Percentiles rank a stretch among this genome's conserved stretches.
Conservation (phyloP, 2,888 invertebrate genomes). For the Ditula angustiorana region DNA sequence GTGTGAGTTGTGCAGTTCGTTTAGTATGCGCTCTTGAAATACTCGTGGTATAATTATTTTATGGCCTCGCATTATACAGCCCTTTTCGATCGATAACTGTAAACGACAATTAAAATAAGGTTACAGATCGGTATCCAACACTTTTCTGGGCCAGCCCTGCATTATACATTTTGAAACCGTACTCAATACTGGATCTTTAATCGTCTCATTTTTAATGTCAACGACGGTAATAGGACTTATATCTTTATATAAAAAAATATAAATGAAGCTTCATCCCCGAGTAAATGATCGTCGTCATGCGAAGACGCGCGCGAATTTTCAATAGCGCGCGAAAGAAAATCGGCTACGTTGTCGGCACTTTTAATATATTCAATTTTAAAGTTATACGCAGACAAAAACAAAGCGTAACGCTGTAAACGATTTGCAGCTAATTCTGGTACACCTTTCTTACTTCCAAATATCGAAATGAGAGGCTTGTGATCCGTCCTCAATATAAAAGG, state of each 20-base stretch:
- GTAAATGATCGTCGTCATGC: neutral
- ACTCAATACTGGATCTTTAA: neutral
- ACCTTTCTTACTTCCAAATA: constrained; percentile 13
- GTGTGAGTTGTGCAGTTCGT: constrained; percentile 39
- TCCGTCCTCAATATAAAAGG: constrained; percentile 30
- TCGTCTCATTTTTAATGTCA: neutral
- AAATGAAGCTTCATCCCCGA: neutral
- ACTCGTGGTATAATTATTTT: neutral
- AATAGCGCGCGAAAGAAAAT: constrained; percentile 20
- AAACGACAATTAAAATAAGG: constrained; percentile 16
- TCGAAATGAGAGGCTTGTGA: constrained; percentile 21
- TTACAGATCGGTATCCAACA: neutral
- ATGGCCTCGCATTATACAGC: constrained; percentile 36
- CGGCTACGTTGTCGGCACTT: constrained; percentile 22
- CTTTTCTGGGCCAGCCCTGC: constrained; percentile 8
- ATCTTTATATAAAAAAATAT: neutral
- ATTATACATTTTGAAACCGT: neutral
- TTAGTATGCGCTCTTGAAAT: constrained; percentile 34
- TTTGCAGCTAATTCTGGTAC: constrained; percentile 10
- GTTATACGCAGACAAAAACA: neutral
- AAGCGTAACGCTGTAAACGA: constrained; percentile 1
- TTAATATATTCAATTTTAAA: constrained; percentile 9
- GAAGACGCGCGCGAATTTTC: neutral
- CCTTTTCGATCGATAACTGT: constrained; percentile 15
- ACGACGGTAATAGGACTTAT: neutral